Evolutionary conservation across 2,113 vertebrate genomes (phyloP), one percentile per base, ranked within the genome.

Genomic region (Rhinoderma darwinii): DNA sequence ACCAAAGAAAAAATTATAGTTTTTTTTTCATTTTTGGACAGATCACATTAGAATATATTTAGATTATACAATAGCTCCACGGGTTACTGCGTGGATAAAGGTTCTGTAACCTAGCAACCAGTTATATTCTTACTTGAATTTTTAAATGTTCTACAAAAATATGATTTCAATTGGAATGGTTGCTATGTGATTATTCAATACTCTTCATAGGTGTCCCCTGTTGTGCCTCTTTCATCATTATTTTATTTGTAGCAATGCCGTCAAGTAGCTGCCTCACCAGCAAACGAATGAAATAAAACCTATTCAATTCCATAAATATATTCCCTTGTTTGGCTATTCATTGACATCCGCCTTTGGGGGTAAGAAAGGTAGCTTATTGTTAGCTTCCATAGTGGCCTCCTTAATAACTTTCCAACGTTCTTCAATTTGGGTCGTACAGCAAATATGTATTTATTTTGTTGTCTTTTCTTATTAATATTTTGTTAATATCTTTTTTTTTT

Each of bases 401-500:
- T 11, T 43, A 22, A 43, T 35, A 14, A 39, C 35, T 56, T 12
- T 15, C 7, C 15, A 5, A 0, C 12, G 35, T 43, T 63, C 20
- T n/a, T 80, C 20, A 61, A 54, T 43, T 61, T 54, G 20, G 54
- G 25, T 27, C 63, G 78, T 81, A 63, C 5, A 43, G 56, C 22
- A 81, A 81, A 59, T 54, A 74, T 41, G 32, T 84, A 84, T 74
- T 84, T 84, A 84, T 73, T 84, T 41, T n/a, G 1, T 14, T 32
- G 30, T 35, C 18, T 32, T 72, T 84, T 51, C 68, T 50, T 54
- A 72, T 56, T 2, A 56, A 27, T 39, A n/a, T 74, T 84, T 73
- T 72, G 22, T 27, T 73, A 12, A 27, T 30, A 27, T 73, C 41
- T 39, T 37, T 2, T 37, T 2, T 37, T 73, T 74, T 56, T 74